Base-by-base conservation (phyloP, 2,888 invertebrate genomes). In the Ommatoiulus sabulosus region DNA sequence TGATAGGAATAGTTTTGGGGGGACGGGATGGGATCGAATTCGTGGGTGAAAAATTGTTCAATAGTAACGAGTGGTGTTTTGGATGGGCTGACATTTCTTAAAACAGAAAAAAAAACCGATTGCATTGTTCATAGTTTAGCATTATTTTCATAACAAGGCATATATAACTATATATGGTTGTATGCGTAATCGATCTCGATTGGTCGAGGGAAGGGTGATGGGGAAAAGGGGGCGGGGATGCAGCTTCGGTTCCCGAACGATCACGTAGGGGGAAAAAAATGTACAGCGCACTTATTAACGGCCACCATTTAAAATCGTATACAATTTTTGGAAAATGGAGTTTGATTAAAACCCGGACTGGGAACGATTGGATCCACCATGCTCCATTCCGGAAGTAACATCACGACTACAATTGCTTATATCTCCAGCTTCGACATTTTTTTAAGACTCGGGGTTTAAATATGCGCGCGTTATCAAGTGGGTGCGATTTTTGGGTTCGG, bases 151-250 rank as follows among this genome's bases (percentile, higher is more conserved):
- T 63, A 63, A 63, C 63, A 63, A 63, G 63, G 63, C 63, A 63
- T 52, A 52, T 52, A 5, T 52, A 52, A n/a, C 7, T 52, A 52
- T 52, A 52, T 52, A 52, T 52, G 52, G n/a, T 63, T 63, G 63
- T 63, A 63, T 85, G 85, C 35, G 44, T 35, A 85, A 44, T 44
- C 85, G 85, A 43, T 84, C n/a, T n/a, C 84, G 35, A 84, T 84
- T 15, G n/a, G 80, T 80, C 20, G 20, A 80, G 35, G 20, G 80
- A 35, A n/a, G n/a, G 84, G 84, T 8, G 17, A 17, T 6, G 84
- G 44, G 24, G 24, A 35, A 20, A 80, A 80, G 84, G 15, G 84
- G 35, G 15, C 7, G 46, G 10, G 5, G 63, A 63, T 63, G 63
- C 63, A 63, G 63, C 17, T 5, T 63, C n/a, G 7, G n/a, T 17